Percentiles rank a stretch among this genome's conserved stretches.
phyloP scores from a whole-genome alignment of 1,140 invertebrate genomes.

The Vollenhovia emeryi region DNA sequence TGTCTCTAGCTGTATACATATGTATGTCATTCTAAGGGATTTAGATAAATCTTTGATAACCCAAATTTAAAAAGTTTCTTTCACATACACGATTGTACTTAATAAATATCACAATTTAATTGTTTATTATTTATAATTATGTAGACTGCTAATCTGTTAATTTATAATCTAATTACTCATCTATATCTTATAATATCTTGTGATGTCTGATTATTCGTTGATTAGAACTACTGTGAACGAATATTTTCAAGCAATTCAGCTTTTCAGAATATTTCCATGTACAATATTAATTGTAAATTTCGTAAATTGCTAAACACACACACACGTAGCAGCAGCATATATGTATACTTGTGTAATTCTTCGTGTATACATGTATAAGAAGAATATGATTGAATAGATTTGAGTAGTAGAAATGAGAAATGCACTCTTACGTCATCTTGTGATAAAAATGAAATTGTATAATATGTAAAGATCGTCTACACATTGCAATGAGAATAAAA shows the following conservation, averaged over 20 bases:
- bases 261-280: not conserved
- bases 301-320: not conserved
- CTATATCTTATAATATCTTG: not conserved
- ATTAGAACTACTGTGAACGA: conserved; percentile 18
- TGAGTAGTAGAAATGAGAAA: not conserved
- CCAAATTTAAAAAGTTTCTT: not conserved
- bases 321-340: not conserved
- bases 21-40: too few species aligned
- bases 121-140: not conserved
- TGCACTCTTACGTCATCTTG: not conserved
- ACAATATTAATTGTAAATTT: conserved; percentile 13
- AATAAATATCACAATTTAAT: not conserved
- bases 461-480: conserved; percentile 43
- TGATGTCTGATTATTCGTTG: conserved; percentile 9
- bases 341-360: not conserved
- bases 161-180: not conserved
- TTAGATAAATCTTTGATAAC: too few species aligned
- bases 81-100: not conserved
- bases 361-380: not conserved
- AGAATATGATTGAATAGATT: not conserved
- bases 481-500: not conserved
- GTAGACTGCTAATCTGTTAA: not conserved
- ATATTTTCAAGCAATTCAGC: not conserved
- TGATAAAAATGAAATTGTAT: conserved; percentile 68
- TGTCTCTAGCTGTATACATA: not conserved